These are phyloP conservation scores for Cheilosia scutellata DNA, from an alignment of 2,888 invertebrate species.

Conservation along the genomic window DNA sequence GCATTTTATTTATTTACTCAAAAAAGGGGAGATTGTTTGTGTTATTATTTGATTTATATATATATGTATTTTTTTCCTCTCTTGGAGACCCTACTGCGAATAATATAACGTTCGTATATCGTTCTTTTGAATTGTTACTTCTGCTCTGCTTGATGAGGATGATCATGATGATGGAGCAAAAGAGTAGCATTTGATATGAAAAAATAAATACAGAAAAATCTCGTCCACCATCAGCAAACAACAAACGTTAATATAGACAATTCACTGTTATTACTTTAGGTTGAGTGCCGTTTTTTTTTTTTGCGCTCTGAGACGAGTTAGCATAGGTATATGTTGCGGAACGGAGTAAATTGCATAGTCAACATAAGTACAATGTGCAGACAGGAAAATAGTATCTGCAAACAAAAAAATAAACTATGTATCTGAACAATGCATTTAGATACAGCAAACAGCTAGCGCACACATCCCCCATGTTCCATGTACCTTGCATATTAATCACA, in stretches of 20 bases:
- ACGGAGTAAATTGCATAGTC: slow-evolving; percentile 74
- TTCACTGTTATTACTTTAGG: slow-evolving; percentile 67
- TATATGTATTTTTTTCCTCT: slow-evolving; percentile 5
- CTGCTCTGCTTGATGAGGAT: slow-evolving; percentile 53
- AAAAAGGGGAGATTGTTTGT: slow-evolving; percentile 62
- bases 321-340: slow-evolving; percentile 68
- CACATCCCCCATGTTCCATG: slow-evolving; percentile 60
- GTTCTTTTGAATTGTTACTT: slow-evolving; percentile 65
- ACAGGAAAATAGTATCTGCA: slow-evolving; percentile 9
- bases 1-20: slow-evolving; percentile 72
- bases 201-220: slow-evolving; percentile 28
- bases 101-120: slow-evolving; percentile 47
- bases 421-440: slow-evolving; percentile 72
- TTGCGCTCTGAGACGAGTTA: slow-evolving; percentile 53
- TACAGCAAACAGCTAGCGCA: slow-evolving; percentile 19
- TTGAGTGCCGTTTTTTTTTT: slow-evolving; percentile 43
- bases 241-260: slow-evolving; percentile 69
- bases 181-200: slow-evolving; percentile 56
- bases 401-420: slow-evolving; percentile 19
- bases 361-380: slow-evolving; percentile 68
- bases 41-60: slow-evolving; percentile 62
- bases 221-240: slow-evolving; percentile 39
- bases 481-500: slow-evolving; percentile 76
- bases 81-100: slow-evolving; percentile 45
- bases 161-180: slow-evolving; percentile 39